Evolutionary conservation across 2,113 vertebrate species (phyloP).

Genomic region (Paradoxurus hermaphroditus): DNA sequence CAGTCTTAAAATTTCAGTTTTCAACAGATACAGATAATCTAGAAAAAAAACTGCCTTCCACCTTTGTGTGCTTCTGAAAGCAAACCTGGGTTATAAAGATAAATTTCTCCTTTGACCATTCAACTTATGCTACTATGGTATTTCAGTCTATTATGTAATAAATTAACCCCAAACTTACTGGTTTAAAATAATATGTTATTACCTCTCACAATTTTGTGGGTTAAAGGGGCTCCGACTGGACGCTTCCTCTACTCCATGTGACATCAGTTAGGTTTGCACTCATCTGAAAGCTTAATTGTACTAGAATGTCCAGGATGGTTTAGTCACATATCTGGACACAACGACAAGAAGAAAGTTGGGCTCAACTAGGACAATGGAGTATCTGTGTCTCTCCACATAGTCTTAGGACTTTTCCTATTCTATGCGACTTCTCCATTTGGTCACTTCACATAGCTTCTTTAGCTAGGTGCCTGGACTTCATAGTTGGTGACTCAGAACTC

Average conservation of each 20-base stretch:
- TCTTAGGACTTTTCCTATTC: background rate
- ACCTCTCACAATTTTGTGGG: background rate
- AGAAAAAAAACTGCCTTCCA: constrained; percentile 84
- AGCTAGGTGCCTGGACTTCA: background rate
- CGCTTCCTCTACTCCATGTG: background rate
- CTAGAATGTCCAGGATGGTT: background rate
- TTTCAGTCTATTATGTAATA: background rate
- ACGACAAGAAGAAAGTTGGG: background rate
- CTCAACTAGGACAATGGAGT: background rate
- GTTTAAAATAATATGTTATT: background rate
- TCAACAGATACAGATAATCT: constrained; percentile 88
- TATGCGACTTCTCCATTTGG: background rate
- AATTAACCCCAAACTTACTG: background rate
- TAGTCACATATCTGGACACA: background rate
- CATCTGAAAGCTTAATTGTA: background rate
- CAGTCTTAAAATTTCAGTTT: constrained; percentile 87
- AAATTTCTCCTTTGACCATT: constrained; percentile 90
- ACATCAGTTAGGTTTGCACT: background rate
- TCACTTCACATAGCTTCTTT: background rate
- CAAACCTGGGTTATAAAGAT: constrained; percentile 87
- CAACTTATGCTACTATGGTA: constrained; percentile 86
- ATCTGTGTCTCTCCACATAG: background rate
- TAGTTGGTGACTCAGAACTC: background rate
- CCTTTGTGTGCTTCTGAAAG: constrained; percentile 85
- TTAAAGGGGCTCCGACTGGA: background rate